Evolutionary conservation across 2,113 vertebrate genomes (phyloP).

Genomic region (Zonotrichia leucophrys): DNA sequence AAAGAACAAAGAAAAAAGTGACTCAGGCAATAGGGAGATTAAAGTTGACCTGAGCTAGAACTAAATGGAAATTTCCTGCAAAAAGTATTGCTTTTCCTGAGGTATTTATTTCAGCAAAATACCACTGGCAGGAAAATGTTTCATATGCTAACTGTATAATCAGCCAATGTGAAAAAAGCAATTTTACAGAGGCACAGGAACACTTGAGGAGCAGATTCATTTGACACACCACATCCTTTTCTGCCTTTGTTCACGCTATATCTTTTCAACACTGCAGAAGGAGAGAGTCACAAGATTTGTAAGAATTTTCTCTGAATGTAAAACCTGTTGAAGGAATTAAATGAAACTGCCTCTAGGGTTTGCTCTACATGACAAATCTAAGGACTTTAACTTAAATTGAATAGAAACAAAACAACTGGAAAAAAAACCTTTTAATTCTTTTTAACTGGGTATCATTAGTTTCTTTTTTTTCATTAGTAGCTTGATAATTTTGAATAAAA

Average conservation of each 20-base stretch:
- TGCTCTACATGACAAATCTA: neutral
- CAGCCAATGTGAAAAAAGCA: neutral
- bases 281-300: neutral
- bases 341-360: neutral
- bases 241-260: neutral
- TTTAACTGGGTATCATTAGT: neutral
- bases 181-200: neutral
- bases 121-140: neutral
- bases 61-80: neutral
- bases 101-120: neutral
- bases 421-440: neutral
- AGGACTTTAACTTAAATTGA: neutral
- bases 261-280: neutral
- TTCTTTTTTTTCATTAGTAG: rapidly evolving
- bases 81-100: neutral
- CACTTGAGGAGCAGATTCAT: neutral
- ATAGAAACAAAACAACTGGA: neutral
- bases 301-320: neutral
- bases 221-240: neutral
- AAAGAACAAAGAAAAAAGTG: neutral
- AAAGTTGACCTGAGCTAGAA: neutral
- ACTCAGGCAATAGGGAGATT: neutral
- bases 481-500: neutral
- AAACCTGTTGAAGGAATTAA: neutral
- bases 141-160: neutral